Conservation (phyloP, 2,888 invertebrate species). For the Gerosis bhagava region DNA sequence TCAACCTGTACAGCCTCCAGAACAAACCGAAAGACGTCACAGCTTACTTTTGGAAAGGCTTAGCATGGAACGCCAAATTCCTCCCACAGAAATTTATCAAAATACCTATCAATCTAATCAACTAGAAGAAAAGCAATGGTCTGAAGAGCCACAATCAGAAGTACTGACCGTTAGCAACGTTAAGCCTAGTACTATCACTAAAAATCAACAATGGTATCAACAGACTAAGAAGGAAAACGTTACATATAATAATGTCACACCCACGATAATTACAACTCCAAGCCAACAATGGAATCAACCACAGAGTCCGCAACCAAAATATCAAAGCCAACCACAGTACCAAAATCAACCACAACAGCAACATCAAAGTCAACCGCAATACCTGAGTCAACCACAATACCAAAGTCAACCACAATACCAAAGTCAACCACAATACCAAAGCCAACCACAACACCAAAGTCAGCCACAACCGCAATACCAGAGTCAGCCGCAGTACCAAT, state of each 20-base stretch:
- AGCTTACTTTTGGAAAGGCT: slow-evolving; percentile 68
- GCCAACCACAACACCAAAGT: slow-evolving; percentile 27
- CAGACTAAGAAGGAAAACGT: slow-evolving; percentile 56
- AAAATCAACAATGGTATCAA: slow-evolving; percentile 70
- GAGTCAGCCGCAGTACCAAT: slow-evolving; percentile 24
- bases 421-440: slow-evolving; percentile 38
- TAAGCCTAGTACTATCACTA: slow-evolving; percentile 69
- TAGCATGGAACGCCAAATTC: slow-evolving; percentile 70
- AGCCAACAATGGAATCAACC: slow-evolving; percentile 40
- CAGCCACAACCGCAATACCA: slow-evolving; percentile 38
- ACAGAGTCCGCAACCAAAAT: too few species aligned
- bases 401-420: slow-evolving; percentile 40
- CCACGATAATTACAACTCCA: slow-evolving; percentile 43
- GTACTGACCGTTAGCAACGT: slow-evolving; percentile 69
- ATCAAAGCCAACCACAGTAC: slow-evolving; percentile 29
- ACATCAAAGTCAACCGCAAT: slow-evolving; percentile 35
- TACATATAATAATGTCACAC: slow-evolving; percentile 52
- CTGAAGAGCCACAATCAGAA: slow-evolving; percentile 70
- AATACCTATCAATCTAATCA: slow-evolving; percentile 57
- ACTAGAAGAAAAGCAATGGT: slow-evolving; percentile 56
- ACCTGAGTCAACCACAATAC: slow-evolving; percentile 32
- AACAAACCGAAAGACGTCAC: slow-evolving; percentile 65
- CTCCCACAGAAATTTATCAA: slow-evolving; percentile 60
- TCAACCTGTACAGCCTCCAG: slow-evolving; percentile 57
- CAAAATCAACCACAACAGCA: slow-evolving; percentile 41